phyloP scores from a whole-genome alignment of 37 sponge, comb jelly and placozoan species.

The Ephydatia muelleri region DNA sequence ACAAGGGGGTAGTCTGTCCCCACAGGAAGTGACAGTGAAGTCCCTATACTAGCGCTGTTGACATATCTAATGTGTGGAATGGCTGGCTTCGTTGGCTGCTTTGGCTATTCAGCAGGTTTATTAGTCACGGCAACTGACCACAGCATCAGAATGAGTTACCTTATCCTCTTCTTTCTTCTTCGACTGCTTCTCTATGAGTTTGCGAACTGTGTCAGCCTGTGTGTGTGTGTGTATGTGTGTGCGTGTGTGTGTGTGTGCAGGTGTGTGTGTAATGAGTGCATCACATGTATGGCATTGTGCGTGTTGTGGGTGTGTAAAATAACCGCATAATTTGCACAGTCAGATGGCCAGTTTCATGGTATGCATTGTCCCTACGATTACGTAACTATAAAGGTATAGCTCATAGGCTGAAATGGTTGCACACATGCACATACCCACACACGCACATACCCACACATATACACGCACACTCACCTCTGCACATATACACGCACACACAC shows the following conservation, averaged over 20 bases:
- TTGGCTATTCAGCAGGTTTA: background rate
- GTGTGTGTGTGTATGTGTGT: conserved; percentile 30
- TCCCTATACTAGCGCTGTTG: background rate
- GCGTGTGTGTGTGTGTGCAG: conserved; percentile 21
- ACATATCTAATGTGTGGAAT: conserved; percentile 3
- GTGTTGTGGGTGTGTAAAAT: background rate
- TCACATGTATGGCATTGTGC: conserved; percentile 10
- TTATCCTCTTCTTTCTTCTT: conserved; percentile 74
- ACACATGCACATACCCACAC: too few species aligned
- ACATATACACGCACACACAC: too few species aligned
- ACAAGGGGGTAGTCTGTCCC: conserved; percentile 38
- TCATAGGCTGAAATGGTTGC: too few species aligned
- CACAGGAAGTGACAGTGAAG: conserved; percentile 36
- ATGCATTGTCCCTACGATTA: too few species aligned
- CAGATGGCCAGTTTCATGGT: too few species aligned
- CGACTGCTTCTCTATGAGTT: conserved; percentile 71
- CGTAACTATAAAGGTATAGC: too few species aligned
- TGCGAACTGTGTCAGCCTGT: conserved; percentile 78
- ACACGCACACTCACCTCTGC: too few species aligned
- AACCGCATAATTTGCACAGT: too few species aligned
- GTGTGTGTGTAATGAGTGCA: conserved; percentile 29
- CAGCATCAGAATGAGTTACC: background rate
- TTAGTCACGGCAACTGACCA: too few species aligned
- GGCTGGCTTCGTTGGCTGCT: background rate
- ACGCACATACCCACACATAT: too few species aligned